Evolutionary conservation across 1,140 invertebrate genomes (phyloP).

Genomic region (Temnothorax longispinosus): DNA sequence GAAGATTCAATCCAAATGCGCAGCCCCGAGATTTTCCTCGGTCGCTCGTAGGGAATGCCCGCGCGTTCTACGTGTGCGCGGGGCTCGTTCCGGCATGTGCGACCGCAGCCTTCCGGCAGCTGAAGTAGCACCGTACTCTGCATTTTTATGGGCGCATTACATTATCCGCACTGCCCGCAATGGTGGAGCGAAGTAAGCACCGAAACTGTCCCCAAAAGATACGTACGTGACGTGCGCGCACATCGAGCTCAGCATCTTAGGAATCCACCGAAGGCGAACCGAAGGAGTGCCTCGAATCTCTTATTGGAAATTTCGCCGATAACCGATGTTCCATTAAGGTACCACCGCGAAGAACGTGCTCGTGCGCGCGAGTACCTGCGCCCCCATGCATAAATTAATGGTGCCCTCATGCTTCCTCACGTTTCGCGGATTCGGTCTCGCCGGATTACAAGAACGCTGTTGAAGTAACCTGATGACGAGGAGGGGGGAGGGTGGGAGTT

Average conservation of each 20-base stretch:
- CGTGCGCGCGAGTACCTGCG: slow-evolving; percentile 58
- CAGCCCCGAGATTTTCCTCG: slow-evolving; percentile 33
- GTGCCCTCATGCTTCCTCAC: slow-evolving; percentile 64
- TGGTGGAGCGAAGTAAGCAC: slow-evolving; percentile 56
- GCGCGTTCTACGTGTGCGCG: not conserved
- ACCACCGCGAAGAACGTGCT: slow-evolving; percentile 53
- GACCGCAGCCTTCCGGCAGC: slow-evolving; percentile 36
- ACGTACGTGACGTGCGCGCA: slow-evolving; percentile 25
- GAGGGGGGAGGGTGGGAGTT: not conserved
- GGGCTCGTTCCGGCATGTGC: slow-evolving; percentile 15
- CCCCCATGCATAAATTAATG: slow-evolving; percentile 73
- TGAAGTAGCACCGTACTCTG: slow-evolving; percentile 64
- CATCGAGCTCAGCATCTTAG: slow-evolving; percentile 41
- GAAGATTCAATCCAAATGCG: slow-evolving; percentile 69
- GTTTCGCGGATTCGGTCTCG: slow-evolving; percentile 65
- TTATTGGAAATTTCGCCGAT: slow-evolving; percentile 76
- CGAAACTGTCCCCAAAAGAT: slow-evolving; percentile 56
- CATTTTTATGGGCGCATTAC: slow-evolving; percentile 77
- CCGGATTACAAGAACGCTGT: slow-evolving; percentile 21
- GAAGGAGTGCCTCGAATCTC: slow-evolving; percentile 60
- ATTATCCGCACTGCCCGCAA: slow-evolving; percentile 30
- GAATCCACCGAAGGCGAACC: slow-evolving; percentile 28
- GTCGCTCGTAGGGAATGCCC: slow-evolving; percentile 14
- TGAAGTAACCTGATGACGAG: not conserved
- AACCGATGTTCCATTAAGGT: slow-evolving; percentile 73